phyloP scores from a whole-genome alignment of 1,140 invertebrate species.

The Habropoda laboriosa region DNA sequence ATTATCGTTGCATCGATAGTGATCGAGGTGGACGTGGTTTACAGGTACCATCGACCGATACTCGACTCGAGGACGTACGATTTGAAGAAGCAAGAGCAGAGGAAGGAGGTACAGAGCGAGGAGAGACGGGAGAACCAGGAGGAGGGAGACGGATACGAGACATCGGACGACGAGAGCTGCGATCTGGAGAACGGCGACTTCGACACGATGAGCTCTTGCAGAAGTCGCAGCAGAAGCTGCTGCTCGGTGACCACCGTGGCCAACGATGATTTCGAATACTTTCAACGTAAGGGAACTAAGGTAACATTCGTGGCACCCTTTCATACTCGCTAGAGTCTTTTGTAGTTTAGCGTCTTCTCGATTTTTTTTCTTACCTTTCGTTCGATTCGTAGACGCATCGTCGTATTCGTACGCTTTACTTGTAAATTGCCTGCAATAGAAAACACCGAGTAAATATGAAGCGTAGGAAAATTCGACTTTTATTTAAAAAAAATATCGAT shows the following conservation, averaged over 20 bases:
- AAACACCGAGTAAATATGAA: no score
- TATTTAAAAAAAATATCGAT: no score
- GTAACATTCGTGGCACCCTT: conserved; percentile 50
- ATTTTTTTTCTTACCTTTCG: neutral
- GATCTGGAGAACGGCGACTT: conserved; percentile 75
- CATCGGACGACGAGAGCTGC: conserved; percentile 80
- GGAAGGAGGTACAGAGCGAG: conserved; percentile 42
- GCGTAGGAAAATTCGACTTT: no score
- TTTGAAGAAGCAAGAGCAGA: conserved; percentile 64
- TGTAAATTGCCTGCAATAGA: no score
- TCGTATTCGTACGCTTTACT: no score
- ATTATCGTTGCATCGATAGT: no score
- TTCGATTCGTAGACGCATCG: no score
- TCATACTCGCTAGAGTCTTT: neutral
- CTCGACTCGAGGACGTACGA: conserved; percentile 74
- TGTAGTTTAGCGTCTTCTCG: neutral
- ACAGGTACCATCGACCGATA: conserved; percentile 63
- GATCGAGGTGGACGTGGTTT: no score
- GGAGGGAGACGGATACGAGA: conserved; percentile 73
- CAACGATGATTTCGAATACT: conserved; percentile 87
- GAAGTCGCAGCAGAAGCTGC: conserved; percentile 82
- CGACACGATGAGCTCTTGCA: conserved; percentile 82
- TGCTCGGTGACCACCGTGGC: conserved; percentile 86
- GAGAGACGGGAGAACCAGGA: conserved; percentile 50
- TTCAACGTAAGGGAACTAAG: conserved; percentile 78